Evolutionary conservation across 1,140 invertebrate genomes (phyloP).

Genomic region (Bursaphelenchus mucronatus): DNA sequence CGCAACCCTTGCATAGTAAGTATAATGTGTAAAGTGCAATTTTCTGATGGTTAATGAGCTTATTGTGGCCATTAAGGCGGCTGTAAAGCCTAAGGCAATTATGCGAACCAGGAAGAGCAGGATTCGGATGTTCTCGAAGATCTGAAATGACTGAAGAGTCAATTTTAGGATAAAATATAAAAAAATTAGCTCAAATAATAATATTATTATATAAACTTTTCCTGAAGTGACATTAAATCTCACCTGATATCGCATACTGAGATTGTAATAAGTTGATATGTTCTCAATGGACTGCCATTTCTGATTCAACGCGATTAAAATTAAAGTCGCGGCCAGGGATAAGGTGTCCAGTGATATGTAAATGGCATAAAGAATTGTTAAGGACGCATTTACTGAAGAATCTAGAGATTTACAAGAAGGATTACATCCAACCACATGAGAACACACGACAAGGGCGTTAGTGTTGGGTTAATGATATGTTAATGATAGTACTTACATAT

Average conservation of each 20-base stretch:
- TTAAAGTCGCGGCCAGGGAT: constrained; percentile 7
- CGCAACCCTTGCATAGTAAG: constrained; percentile 5
- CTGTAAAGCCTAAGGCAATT: not conserved
- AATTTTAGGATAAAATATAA: too few species aligned
- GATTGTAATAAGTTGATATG: not conserved
- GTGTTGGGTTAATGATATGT: not conserved
- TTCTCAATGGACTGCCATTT: constrained; percentile 9
- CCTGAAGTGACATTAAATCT: not conserved
- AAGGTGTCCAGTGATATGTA: constrained; percentile 15
- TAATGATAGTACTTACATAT: constrained; percentile 4
- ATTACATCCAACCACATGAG: too few species aligned
- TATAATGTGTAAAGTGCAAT: constrained; percentile 3
- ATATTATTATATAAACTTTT: too few species aligned
- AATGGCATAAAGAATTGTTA: constrained; percentile 7
- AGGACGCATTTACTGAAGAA: constrained; percentile 14
- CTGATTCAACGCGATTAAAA: constrained; percentile 20
- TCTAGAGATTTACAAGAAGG: too few species aligned
- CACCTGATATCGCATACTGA: constrained; percentile 8
- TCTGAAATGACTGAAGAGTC: too few species aligned
- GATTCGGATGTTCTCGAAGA: constrained; percentile 13
- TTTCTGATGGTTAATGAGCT: constrained; percentile 11
- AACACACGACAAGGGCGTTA: not conserved
- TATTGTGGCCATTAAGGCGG: constrained; percentile 5
- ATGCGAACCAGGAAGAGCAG: constrained; percentile 3
- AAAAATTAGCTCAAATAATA: too few species aligned